Conservation (phyloP, 2,113 vertebrate genomes). For the Stomatorhinus ivindoensis region DNA sequence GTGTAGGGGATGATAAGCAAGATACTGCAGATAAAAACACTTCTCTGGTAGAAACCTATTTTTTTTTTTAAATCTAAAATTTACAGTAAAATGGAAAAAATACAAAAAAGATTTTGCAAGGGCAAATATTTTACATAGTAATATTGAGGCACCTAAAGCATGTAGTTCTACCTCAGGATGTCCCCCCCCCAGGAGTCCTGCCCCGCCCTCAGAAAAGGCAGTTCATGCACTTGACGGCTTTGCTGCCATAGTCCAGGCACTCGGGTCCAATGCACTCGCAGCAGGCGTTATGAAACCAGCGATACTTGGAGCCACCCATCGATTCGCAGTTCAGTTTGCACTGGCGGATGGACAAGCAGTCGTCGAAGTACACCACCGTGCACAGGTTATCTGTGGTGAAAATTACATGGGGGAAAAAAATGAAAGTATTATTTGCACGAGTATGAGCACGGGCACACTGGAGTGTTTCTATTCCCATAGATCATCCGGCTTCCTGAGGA, state of each 20-base stretch:
- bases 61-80: conserved; percentile 51
- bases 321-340: conserved; percentile 96
- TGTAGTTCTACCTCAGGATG: conserved; percentile 27
- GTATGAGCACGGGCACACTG: background rate
- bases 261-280: conserved; percentile 95
- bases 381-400: conserved; percentile 72
- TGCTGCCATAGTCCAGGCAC: conserved; percentile 95
- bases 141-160: conserved; percentile 42
- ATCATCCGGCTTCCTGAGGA: background rate
- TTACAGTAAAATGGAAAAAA: conserved; percentile 55
- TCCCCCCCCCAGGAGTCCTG: conserved; percentile 16
- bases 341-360: conserved; percentile 96
- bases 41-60: conserved; percentile 49
- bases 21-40: conserved; percentile 42
- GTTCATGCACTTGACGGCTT: conserved; percentile 93
- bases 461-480: too few relatives aligned
- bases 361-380: conserved; percentile 97
- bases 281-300: conserved; percentile 99
- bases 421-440: background rate
- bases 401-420: background rate
- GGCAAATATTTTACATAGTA: conserved; percentile 51
- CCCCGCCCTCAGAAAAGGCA: conserved; percentile 79
- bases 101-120: conserved; percentile 45
- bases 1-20: conserved; percentile 27
- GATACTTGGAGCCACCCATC: conserved; percentile 97